Base-by-base conservation (phyloP, 2,797 vertebrate species). In the Taenioides sp. region DNA sequence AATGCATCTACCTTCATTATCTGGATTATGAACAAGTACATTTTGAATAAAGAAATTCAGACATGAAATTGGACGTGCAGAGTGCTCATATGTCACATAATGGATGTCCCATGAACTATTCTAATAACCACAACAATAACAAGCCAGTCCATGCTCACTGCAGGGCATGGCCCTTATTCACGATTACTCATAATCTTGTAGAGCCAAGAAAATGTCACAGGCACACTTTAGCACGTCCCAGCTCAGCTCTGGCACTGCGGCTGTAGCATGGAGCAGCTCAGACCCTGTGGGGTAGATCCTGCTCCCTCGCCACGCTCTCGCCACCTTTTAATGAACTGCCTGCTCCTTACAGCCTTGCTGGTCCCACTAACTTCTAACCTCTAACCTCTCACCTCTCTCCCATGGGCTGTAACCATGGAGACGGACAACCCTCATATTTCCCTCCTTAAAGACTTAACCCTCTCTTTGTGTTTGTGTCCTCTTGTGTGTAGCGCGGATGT, bases 361-460 rank as follows among this genome's bases (percentile, higher is more conserved):
- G 79, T 80, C 79, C 86, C 86, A 87, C 85, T 89, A 87, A 91
- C 92, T 82, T 77, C 86, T 85, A 86, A 93, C 76, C 85, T 91
- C 83, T 86, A 84, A 93, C 86, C 90, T 77, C 57, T 78, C 87
- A 78, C 78, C 85, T 88, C 84, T 91, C 86, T 92, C 96, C 96
- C 96, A 97, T 97, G 95, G 96, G 93, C 89, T 88, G 90, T 91
- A 90, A 92, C 96, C 96, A 98, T 98, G 96, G 97, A 98, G 96
- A 98, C 95, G 95, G 96, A 96, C 97, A 98, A 97, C 96, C 96
- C 96, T 95, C 85, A 70, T 87, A 37, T 23, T 50, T 79, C 83
- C 74, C 70, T 84, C 71, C 80, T 75, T 73, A 73, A 80, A 77
- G 54, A 73, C 67, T 79, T 83, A 86, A 87, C 80, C 77, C 77